These are phyloP conservation scores for Poecilia latipinna DNA, from an alignment of 2,113 vertebrate genomes.

Conservation along the genomic window DNA sequence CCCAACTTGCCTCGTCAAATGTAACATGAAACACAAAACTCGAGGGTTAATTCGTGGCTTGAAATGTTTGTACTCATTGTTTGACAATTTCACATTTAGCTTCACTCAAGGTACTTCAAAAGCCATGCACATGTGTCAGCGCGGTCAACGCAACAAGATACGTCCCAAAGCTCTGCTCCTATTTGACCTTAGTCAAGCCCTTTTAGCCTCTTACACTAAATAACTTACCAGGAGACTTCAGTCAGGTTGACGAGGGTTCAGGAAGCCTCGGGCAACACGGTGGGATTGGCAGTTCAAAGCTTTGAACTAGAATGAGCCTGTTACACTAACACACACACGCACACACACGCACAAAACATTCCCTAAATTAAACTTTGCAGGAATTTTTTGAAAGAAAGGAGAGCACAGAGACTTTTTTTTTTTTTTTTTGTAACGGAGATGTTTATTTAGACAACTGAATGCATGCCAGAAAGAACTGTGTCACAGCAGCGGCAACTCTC, in stretches of 20 bases:
- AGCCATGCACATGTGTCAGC: not conserved
- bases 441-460: conserved; percentile 81
- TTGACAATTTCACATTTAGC: not conserved
- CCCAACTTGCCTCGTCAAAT: too few relatives aligned
- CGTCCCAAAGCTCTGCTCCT: not conserved
- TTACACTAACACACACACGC: not conserved
- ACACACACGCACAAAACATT: not conserved
- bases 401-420: conserved; percentile 29
- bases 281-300: not conserved
- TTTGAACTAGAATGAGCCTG: not conserved
- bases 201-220: not conserved
- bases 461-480: conserved; percentile 78
- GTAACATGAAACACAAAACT: not conserved
- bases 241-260: conserved; percentile 2
- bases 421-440: conserved; percentile 71
- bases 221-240: conserved; percentile 28
- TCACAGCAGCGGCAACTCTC: conserved; percentile 70
- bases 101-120: conserved; percentile 6
- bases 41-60: not conserved
- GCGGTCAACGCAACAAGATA: not conserved
- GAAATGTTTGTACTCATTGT: not conserved
- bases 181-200: not conserved
- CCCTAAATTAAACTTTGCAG: not conserved
- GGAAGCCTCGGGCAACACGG: conserved; percentile 3
- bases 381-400: not conserved